Percentiles rank a stretch among this genome's conserved stretches.
Conservation (phyloP, 1,140 invertebrate genomes). For the Oppia nitens region DNA sequence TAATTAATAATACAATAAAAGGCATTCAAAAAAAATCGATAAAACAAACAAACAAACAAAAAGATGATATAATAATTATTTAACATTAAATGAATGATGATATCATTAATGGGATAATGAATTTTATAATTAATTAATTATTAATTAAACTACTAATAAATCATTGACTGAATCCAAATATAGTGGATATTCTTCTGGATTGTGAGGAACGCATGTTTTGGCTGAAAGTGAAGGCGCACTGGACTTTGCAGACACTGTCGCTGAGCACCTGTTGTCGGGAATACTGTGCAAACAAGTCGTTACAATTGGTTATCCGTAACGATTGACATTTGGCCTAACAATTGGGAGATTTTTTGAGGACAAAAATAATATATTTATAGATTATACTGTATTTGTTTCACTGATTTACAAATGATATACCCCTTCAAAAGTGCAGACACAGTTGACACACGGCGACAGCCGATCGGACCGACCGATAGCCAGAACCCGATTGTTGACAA, state of each 20-base stretch:
- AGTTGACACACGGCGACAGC: conserved; percentile 40
- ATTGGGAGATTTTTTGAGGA: conserved; percentile 15
- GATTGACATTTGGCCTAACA: conserved; percentile 74
- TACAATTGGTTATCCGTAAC: conserved; percentile 67
- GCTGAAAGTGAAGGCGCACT: conserved; percentile 46
- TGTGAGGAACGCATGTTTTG: not conserved
- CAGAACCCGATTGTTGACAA: conserved; percentile 30
- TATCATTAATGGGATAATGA: no score
- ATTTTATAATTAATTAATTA: no score
- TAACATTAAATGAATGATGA: no score
- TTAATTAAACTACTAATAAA: no score
- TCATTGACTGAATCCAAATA: not conserved
- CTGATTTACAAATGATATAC: conserved; percentile 25
- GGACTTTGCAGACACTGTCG: conserved; percentile 74
- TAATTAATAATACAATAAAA: no score
- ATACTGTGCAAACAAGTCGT: conserved; percentile 57
- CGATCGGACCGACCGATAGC: conserved; percentile 34
- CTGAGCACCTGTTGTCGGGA: conserved; percentile 57
- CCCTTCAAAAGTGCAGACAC: conserved; percentile 44
- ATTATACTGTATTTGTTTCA: not conserved
- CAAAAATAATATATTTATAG: not conserved
- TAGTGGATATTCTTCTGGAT: not conserved
- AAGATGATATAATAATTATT: no score
- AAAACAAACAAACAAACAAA: no score
- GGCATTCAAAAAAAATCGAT: no score